phyloP scores from a whole-genome alignment of 2,113 vertebrate genomes.

The Zosterops borbonicus region DNA sequence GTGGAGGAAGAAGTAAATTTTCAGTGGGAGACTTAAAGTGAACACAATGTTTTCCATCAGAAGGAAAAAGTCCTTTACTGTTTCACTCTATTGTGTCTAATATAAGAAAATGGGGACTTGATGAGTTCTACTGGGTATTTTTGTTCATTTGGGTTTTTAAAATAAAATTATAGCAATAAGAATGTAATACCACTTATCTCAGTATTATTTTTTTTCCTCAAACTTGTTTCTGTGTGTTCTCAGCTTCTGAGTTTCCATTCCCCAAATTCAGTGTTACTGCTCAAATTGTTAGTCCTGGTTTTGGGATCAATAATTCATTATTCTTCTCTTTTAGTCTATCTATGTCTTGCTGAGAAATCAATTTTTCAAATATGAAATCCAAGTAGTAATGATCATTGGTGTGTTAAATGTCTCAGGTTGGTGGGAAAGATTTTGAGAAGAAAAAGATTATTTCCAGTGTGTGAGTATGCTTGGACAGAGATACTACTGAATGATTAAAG shows the following conservation, averaged over 20 bases:
- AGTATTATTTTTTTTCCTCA: not conserved
- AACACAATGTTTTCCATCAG: not conserved
- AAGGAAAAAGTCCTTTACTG: not conserved
- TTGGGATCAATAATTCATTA: slow-evolving; percentile 33
- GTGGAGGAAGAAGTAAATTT: not conserved
- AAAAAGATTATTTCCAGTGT: not conserved
- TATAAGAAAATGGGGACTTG: not conserved
- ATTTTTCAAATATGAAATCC: slow-evolving; percentile 11
- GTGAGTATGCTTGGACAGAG: not conserved
- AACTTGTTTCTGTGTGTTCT: not conserved
- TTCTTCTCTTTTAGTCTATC: not conserved
- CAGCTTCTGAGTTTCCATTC: not conserved
- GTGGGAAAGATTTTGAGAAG: not conserved
- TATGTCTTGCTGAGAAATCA: not conserved
- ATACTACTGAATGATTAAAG: not conserved
- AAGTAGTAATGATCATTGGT: not conserved
- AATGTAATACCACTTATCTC: not conserved
- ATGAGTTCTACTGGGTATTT: not conserved
- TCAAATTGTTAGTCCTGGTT: not conserved
- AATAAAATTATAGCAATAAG: not conserved
- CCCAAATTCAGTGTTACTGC: not conserved
- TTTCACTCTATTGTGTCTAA: not conserved
- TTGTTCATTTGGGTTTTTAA: not conserved
- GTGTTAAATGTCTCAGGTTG: not conserved
- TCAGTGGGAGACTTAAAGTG: not conserved